Evolutionary conservation across 1,140 invertebrate species (phyloP).

Genomic region (Coenobita brevimanus): DNA sequence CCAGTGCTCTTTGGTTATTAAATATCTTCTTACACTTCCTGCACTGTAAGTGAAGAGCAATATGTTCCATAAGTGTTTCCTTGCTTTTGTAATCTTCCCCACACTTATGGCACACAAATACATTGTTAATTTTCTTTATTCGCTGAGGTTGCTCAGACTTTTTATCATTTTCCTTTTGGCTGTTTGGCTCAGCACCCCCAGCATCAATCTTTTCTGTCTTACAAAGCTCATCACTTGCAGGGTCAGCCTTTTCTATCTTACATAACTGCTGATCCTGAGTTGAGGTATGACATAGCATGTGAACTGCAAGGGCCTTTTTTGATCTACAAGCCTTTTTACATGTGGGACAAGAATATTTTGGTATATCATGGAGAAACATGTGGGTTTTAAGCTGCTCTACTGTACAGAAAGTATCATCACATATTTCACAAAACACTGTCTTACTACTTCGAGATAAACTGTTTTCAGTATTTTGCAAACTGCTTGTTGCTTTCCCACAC

Average conservation of each 20-base stretch:
- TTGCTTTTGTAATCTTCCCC: not conserved
- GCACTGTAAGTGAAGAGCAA: not conserved
- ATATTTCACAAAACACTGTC: not conserved
- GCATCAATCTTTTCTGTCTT: too few species aligned
- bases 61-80: not conserved
- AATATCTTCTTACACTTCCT: not conserved
- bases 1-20: not conserved
- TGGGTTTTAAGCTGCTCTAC: not conserved
- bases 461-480: not conserved
- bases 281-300: not conserved
- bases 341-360: not conserved
- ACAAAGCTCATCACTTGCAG: not conserved
- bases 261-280: not conserved
- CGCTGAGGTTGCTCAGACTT: not conserved
- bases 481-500: not conserved
- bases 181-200: not conserved
- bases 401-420: not conserved
- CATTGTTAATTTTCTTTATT: not conserved
- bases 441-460: not conserved
- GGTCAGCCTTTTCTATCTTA: not conserved
- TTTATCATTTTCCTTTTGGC: not conserved
- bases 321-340: conserved; percentile 8
- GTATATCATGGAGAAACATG: not conserved
- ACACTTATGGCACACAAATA: not conserved
- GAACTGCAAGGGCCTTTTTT: not conserved